These are phyloP conservation scores for Caenorhabditis macrosperma DNA, from an alignment of 2,888 invertebrate genomes.

Conservation along the genomic window DNA sequence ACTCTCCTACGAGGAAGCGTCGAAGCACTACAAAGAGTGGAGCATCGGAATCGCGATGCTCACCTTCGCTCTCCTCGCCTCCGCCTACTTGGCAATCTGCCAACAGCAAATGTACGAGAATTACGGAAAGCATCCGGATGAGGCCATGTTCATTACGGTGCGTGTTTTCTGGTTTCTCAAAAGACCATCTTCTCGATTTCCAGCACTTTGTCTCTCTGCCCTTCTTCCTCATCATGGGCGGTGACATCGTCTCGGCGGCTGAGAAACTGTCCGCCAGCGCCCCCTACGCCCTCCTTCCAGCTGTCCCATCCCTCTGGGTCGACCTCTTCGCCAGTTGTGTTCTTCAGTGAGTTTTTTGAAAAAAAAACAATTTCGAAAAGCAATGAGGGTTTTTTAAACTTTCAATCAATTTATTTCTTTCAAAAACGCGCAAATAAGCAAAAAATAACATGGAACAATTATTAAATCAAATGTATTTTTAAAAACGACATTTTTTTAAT, in stretches of 20 bases:
- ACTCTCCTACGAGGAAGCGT: conserved; percentile 73
- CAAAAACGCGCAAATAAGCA: too few species aligned
- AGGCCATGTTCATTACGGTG: conserved; percentile 83
- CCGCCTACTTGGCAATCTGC: conserved; percentile 86
- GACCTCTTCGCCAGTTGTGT: conserved; percentile 71
- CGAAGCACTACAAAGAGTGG: conserved; percentile 78
- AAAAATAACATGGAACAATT: too few species aligned
- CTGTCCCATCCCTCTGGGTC: conserved; percentile 76
- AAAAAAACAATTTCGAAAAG: background rate
- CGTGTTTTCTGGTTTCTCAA: conserved; percentile 49
- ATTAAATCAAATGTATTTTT: too few species aligned
- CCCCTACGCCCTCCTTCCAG: conserved; percentile 52
- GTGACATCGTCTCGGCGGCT: conserved; percentile 88
- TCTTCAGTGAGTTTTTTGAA: conserved; percentile 68
- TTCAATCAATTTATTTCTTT: too few species aligned
- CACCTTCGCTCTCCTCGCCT: conserved; percentile 91
- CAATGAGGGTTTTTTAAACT: too few species aligned
- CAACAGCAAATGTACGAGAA: conserved; percentile 82
- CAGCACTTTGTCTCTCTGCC: conserved; percentile 92
- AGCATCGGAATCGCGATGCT: conserved; percentile 83
- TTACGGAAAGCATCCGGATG: conserved; percentile 92
- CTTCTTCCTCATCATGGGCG: conserved; percentile 88
- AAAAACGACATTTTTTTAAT: too few species aligned
- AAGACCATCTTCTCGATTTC: conserved; percentile 2
- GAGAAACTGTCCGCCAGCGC: conserved; percentile 84